Evolutionary conservation across 2,888 invertebrate genomes (phyloP).

Genomic region (Zhuqinia jingwanae): DNA sequence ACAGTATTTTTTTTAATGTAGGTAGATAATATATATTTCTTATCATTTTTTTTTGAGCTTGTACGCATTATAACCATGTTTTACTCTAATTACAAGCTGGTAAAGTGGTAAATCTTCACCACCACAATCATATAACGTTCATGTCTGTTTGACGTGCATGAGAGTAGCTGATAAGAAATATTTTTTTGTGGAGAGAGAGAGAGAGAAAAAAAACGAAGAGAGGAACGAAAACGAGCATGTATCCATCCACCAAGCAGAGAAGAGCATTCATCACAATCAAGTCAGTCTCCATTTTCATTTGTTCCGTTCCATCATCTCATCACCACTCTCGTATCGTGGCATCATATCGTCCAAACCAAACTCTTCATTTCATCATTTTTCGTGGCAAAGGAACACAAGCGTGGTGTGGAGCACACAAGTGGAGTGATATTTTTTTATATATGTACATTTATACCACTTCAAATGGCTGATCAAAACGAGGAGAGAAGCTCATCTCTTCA

Average conservation of each 20-base stretch:
- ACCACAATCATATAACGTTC: not conserved
- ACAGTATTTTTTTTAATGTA: not conserved
- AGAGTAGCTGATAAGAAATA: slow-evolving; percentile 39
- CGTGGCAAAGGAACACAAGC: not conserved
- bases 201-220: not conserved
- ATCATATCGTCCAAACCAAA: not conserved
- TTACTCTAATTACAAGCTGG: slow-evolving; percentile 46
- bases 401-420: not conserved
- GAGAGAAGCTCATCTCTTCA: slow-evolving; percentile 15
- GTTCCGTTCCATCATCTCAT: slow-evolving; percentile 42
- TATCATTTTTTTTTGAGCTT: not conserved
- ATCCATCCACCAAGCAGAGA: not conserved
- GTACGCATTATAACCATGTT: slow-evolving; percentile 8
- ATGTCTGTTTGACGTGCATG: slow-evolving; percentile 35
- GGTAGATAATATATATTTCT: not conserved
- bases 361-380: slow-evolving; percentile 31
- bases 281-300: slow-evolving; percentile 33
- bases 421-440: slow-evolving; percentile 36
- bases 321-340: not conserved
- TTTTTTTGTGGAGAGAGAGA: slow-evolving; percentile 4
- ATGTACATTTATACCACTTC: slow-evolving; percentile 18
- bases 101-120: slow-evolving; percentile 43
- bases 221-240: not conserved
- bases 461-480: not conserved
- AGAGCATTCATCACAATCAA: not conserved